Conservation (phyloP, 2,888 invertebrate species). For the Molorchus minor region DNA sequence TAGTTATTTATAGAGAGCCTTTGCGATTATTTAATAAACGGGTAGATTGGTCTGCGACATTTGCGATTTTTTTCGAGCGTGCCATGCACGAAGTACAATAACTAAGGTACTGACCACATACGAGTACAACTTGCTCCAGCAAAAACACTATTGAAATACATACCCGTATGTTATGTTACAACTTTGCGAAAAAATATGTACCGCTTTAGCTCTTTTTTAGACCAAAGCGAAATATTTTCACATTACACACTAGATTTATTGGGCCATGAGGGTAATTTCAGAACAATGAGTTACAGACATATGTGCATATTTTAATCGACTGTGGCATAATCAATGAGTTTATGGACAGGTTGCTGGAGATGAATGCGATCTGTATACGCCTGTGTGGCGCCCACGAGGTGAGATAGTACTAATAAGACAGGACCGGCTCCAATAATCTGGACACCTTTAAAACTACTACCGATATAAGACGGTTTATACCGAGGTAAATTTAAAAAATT, state of each 20-base stretch:
- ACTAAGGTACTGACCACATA: too few relatives aligned
- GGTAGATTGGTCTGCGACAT: constrained; percentile 35
- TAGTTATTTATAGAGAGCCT: constrained; percentile 38
- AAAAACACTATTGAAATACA: too few relatives aligned
- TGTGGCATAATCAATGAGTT: constrained; percentile 55
- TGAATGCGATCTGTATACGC: constrained; percentile 43
- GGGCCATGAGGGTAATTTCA: constrained; percentile 16
- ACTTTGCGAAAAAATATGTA: too few relatives aligned
- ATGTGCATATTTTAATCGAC: constrained; percentile 47
- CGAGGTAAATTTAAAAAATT: background rate
- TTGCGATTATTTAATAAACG: constrained; percentile 36
- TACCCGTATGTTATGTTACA: too few relatives aligned
- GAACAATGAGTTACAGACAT: constrained; percentile 40
- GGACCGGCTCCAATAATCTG: background rate
- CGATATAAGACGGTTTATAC: background rate
- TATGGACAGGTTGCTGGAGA: constrained; percentile 55
- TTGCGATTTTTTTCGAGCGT: background rate
- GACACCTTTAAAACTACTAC: too few relatives aligned
- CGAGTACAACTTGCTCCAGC: too few relatives aligned
- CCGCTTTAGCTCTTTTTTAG: too few relatives aligned
- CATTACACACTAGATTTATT: too few relatives aligned
- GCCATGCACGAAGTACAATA: too few relatives aligned
- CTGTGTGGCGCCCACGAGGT: constrained; percentile 19
- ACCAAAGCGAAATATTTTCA: too few relatives aligned
- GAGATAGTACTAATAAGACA: constrained; percentile 16